Percentiles rank a stretch among this genome's conserved stretches.
These are phyloP conservation scores for Drosophila mimetica DNA, from an alignment of 2,888 invertebrate species.

Conservation along the genomic window DNA sequence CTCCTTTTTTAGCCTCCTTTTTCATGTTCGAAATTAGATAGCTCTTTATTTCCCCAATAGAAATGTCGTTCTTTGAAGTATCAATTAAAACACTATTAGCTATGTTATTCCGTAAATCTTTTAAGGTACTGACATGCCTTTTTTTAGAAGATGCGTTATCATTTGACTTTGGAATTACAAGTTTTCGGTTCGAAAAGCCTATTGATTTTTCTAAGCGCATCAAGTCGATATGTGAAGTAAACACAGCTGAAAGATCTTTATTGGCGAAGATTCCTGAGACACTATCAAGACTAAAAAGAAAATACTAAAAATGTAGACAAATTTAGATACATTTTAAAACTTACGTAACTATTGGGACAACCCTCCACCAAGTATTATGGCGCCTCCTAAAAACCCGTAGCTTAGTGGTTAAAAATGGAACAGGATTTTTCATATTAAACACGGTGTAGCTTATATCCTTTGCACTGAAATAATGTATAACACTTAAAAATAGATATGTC, in stretches of 20 bases:
- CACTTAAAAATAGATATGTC: neutral
- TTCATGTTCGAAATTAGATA: neutral
- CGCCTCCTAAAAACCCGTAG: constrained; percentile 76
- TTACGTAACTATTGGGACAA: constrained; percentile 78
- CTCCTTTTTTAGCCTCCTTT: neutral
- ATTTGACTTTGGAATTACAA: constrained; percentile 54
- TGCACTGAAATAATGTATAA: constrained; percentile 5
- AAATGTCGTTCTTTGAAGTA: neutral
- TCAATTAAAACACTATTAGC: constrained; percentile 4
- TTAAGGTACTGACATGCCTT: neutral
- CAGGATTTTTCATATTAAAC: constrained; percentile 77
- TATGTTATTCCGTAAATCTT: constrained; percentile 11
- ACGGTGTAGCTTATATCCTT: constrained; percentile 62
- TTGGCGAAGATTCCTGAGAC: constrained; percentile 73
- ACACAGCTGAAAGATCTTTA: constrained; percentile 78
- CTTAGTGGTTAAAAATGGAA: constrained; percentile 74
- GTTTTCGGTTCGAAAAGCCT: constrained; percentile 58
- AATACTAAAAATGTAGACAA: neutral
- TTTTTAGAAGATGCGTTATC: neutral
- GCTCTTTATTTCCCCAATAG: neutral
- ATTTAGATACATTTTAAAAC: constrained; percentile 9
- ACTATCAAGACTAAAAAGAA: constrained; percentile 66
- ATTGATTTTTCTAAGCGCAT: constrained; percentile 61
- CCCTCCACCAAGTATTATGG: constrained; percentile 75
- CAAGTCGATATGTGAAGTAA: constrained; percentile 77